Conservation (phyloP, 2,113 vertebrate species). For the Eulacestoma nigropectus region DNA sequence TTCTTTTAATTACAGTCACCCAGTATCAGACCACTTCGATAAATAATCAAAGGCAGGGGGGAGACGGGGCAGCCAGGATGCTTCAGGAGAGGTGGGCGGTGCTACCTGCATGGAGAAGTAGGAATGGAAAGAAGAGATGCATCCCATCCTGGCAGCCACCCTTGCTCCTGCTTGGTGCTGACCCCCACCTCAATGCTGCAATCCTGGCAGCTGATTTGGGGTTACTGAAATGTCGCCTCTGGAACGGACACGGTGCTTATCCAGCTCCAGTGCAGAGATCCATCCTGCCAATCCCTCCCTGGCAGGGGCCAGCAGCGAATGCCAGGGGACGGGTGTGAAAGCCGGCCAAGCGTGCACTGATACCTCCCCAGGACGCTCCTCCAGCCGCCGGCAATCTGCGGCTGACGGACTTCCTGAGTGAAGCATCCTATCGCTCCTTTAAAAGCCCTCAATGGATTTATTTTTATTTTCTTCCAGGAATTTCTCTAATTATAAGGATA, state of each 20-base stretch:
- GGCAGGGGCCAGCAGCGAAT: background rate
- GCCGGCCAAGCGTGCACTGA: background rate
- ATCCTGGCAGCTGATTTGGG: background rate
- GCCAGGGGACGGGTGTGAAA: background rate
- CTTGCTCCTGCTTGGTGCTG: background rate
- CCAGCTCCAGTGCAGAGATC: background rate
- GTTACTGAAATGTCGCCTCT: accelerated
- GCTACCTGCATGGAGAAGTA: background rate
- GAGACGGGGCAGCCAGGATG: background rate
- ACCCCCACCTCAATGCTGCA: background rate
- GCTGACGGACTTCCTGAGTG: background rate
- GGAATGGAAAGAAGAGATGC: background rate
- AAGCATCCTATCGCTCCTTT: background rate
- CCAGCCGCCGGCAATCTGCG: background rate
- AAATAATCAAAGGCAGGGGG: conserved; percentile 43
- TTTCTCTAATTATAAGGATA: conserved; percentile 8
- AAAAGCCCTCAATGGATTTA: conserved; percentile 4
- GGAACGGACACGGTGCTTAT: background rate
- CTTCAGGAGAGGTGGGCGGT: background rate
- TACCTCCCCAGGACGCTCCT: background rate
- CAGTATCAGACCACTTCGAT: background rate
- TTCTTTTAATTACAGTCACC: conserved; percentile 60
- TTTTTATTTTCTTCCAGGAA: background rate
- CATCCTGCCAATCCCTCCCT: background rate
- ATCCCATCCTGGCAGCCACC: background rate